Evolutionary conservation across 2,888 invertebrate species (phyloP), one percentile per base, ranked within the genome.

Genomic region (Miltochrista miniata): DNA sequence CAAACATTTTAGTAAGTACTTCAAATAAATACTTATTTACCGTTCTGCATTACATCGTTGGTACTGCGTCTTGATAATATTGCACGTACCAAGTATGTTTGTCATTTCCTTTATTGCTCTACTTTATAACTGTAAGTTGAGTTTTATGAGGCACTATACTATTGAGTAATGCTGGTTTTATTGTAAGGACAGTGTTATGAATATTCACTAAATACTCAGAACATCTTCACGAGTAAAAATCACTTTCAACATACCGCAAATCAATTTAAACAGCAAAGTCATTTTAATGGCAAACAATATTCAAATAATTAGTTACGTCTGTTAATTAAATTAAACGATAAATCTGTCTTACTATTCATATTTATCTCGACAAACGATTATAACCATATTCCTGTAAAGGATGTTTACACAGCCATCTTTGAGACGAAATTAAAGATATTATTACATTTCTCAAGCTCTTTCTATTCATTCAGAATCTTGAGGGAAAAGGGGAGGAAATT

Each of bases 341-440:
- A 54, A 57, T 62, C 65, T 59, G 59, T 73, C 76, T 77, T 70
- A 75, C 76, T 74, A 78, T 77, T 79, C 76, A 76, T 72, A 69
- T 44, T 44, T 44, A 35, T 49, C 39, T 31, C 14, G 56, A 66
- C 61, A 53, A 62, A 64, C 64, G 72, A 76, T 78, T 75, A 81
- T 75, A 78, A 74, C 69, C 64, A 58, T 66, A 74, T 71, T 52
- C 69, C 59, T 61, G 59, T 68, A 68, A 68, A 74, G 68, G 75
- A 80, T 81, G 73, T 83, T 82, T 81, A 77, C 75, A 74, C 68
- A 76, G 67, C 75, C 70, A 78, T 80, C 70, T 72, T 61, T 47
- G 61, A 61, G 63, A 67, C 73, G 74, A 78, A 82, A 85, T 82
- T 80, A 83, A 77, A 83, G 74, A 76, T 79, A 81, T 83, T 84